Evolutionary conservation across 1,140 invertebrate species (phyloP).

Genomic region (Chionoecetes opilio): DNA sequence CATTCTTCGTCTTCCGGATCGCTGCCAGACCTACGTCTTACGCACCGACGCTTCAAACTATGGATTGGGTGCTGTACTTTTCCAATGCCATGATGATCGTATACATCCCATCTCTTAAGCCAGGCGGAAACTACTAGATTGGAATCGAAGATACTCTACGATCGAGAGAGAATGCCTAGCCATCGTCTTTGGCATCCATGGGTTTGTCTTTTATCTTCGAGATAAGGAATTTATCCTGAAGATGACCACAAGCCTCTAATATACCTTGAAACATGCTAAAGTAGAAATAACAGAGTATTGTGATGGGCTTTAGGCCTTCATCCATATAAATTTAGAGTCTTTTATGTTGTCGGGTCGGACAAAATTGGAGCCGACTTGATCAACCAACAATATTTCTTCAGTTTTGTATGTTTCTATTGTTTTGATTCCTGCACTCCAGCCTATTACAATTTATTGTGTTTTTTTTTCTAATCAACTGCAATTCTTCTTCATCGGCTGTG

Average conservation of each 20-base stretch:
- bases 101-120: constrained; percentile 48
- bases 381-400: too few species aligned
- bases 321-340: constrained; percentile 34
- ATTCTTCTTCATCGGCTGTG: too few species aligned
- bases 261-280: constrained; percentile 44
- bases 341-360: constrained; percentile 44
- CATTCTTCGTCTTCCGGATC: constrained; percentile 50
- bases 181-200: constrained; percentile 33
- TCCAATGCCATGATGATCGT: constrained; percentile 35
- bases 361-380: constrained; percentile 69
- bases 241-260: constrained; percentile 61
- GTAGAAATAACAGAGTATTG: not conserved
- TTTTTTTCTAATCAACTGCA: too few species aligned
- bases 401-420: too few species aligned
- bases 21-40: constrained; percentile 35
- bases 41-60: constrained; percentile 44
- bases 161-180: constrained; percentile 64
- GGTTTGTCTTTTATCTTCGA: constrained; percentile 63
- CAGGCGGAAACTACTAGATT: constrained; percentile 57
- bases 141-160: constrained; percentile 34
- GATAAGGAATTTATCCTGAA: constrained; percentile 60
- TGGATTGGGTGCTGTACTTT: constrained; percentile 1
- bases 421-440: too few species aligned
- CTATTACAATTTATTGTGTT: too few species aligned
- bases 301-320: constrained; percentile 52